phyloP scores from a whole-genome alignment of 2,888 invertebrate genomes.

The Pseudococcus viburni region DNA sequence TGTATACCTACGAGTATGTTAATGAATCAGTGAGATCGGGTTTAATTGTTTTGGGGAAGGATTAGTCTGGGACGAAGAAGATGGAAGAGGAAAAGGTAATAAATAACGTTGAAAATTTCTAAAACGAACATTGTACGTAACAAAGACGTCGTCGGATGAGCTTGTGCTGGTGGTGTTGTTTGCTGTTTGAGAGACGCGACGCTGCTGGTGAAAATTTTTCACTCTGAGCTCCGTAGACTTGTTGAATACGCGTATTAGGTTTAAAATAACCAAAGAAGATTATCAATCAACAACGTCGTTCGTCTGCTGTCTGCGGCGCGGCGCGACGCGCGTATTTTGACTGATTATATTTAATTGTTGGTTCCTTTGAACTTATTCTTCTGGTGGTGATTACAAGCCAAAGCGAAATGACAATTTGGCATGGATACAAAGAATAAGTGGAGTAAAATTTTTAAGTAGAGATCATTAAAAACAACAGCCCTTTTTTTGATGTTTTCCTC shows the following conservation, averaged over 20 bases:
- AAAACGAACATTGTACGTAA: constrained; percentile 15
- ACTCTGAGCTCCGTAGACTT: background rate
- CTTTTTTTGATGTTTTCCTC: constrained; percentile 47
- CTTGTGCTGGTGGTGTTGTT: background rate
- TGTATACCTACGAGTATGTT: constrained; percentile 42
- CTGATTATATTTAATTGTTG: constrained; percentile 59
- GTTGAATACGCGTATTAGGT: constrained; percentile 46
- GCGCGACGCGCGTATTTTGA: constrained; percentile 17
- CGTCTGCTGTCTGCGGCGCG: constrained; percentile 19
- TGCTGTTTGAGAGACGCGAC: background rate
- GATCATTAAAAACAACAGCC: constrained; percentile 22
- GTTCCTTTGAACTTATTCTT: constrained; percentile 58
- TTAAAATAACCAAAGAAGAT: constrained; percentile 49
- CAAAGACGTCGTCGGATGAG: background rate
- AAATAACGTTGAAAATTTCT: constrained; percentile 28
- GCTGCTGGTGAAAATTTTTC: constrained; percentile 10
- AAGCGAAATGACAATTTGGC: constrained; percentile 60
- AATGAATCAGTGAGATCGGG: constrained; percentile 9
- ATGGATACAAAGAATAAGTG: constrained; percentile 43
- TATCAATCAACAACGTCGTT: constrained; percentile 52
- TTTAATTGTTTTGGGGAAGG: constrained; percentile 44
- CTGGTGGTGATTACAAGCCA: constrained; percentile 38
- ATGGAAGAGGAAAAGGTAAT: background rate
- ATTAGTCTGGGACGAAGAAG: background rate
- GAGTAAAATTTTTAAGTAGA: constrained; percentile 41